Percentiles rank a stretch among this genome's conserved stretches.
Conservation (phyloP, 2,888 invertebrate species). For the Lumbricus terrestris region DNA sequence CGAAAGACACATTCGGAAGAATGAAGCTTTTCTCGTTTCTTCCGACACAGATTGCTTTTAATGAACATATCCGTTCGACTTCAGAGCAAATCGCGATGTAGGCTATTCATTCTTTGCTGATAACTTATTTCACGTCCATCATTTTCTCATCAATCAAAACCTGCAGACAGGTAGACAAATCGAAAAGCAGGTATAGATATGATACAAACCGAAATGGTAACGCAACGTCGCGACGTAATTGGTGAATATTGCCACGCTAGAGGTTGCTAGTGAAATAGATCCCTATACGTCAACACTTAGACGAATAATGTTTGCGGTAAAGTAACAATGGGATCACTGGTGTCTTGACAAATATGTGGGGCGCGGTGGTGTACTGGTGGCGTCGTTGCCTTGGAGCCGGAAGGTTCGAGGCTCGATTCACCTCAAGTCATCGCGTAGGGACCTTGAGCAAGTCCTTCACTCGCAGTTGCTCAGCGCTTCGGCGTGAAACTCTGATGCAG, state of each 20-base stretch:
- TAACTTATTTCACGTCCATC: neutral
- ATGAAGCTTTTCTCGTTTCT: neutral
- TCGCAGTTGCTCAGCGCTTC: too few relatives aligned
- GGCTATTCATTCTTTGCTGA: neutral
- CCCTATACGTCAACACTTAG: too few relatives aligned
- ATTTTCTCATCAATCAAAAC: neutral
- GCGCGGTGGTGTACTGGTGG: too few relatives aligned
- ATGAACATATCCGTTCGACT: neutral
- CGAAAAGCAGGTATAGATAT: neutral
- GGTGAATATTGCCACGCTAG: neutral
- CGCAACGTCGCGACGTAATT: neutral
- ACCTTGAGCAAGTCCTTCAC: too few relatives aligned
- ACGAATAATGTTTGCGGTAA: too few relatives aligned
- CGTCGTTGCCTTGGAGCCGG: too few relatives aligned
- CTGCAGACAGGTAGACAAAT: neutral
- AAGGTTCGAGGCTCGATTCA: too few relatives aligned
- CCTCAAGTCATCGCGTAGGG: too few relatives aligned
- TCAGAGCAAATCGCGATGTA: neutral
- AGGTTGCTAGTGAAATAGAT: neutral
- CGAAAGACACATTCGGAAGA: too few relatives aligned
- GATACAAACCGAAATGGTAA: neutral
- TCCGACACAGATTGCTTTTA: neutral
- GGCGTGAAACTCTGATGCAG: too few relatives aligned
- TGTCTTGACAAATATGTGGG: too few relatives aligned
- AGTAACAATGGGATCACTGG: neutral